Evolutionary conservation across 2,888 invertebrate species (phyloP).

Genomic region (Epirrhoe alternata): DNA sequence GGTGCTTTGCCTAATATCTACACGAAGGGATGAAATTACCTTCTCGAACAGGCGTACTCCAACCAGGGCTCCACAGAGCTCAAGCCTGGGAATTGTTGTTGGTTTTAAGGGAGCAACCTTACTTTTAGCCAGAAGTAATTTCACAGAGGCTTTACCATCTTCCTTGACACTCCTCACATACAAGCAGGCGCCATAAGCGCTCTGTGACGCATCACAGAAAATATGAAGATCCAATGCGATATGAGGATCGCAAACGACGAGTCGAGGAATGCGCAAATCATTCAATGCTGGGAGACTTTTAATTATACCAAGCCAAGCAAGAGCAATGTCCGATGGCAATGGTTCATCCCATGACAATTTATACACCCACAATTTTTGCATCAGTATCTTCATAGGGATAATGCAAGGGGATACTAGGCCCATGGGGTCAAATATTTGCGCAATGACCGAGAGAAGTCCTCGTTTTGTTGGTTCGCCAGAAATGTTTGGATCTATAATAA

Average conservation of each 20-base stretch:
- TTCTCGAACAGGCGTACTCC: conserved; percentile 47
- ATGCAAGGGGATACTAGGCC: conserved; percentile 43
- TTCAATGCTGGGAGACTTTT: conserved; percentile 34
- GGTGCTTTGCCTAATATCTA: conserved; percentile 15
- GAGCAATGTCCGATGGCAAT: conserved; percentile 4
- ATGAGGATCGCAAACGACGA: conserved; percentile 37
- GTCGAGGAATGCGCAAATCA: conserved; percentile 40
- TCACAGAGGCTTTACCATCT: conserved; percentile 25
- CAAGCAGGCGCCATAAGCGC: conserved; percentile 48
- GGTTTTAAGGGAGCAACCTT: conserved; percentile 47
- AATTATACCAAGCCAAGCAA: conserved; percentile 1
- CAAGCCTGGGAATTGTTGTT: conserved; percentile 49
- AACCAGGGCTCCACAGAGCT: conserved; percentile 50
- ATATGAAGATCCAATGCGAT: conserved; percentile 42
- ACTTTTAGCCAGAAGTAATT: conserved; percentile 45
- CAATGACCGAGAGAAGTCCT: conserved; percentile 35
- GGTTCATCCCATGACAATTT: conserved; percentile 46
- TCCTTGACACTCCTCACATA: conserved; percentile 41
- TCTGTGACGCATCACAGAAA: conserved; percentile 48
- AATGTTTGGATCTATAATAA: conserved; percentile 27
- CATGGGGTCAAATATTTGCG: conserved; percentile 44
- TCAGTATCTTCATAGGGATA: conserved; percentile 43
- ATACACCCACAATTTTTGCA: conserved; percentile 44
- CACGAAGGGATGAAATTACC: conserved; percentile 34
- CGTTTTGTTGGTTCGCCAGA: conserved; percentile 46